Conservation (phyloP, 1,140 invertebrate species). For the Bombus balteatus region DNA sequence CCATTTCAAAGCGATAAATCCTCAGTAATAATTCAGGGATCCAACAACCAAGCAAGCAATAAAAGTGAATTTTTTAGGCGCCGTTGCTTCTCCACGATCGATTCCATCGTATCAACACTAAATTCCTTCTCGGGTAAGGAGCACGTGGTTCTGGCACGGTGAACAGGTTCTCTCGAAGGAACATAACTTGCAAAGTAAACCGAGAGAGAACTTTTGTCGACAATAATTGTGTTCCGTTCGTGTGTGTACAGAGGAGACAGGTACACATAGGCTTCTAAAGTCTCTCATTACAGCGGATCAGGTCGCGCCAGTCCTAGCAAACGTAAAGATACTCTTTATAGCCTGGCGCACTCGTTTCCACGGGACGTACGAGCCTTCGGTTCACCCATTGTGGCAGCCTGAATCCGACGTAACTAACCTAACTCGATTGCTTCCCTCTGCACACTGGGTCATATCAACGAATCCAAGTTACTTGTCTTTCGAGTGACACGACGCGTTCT, state of each 20-base stretch:
- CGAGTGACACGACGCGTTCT: slow-evolving; percentile 46
- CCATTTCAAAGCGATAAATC: not conserved
- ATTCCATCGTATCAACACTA: not conserved
- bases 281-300: slow-evolving; percentile 39
- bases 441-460: slow-evolving; percentile 74
- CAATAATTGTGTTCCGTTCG: slow-evolving; percentile 28
- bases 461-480: slow-evolving; percentile 76
- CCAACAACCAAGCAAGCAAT: not conserved
- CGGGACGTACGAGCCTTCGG: slow-evolving; percentile 32
- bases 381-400: slow-evolving; percentile 56
- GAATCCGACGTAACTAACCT: slow-evolving; percentile 76
- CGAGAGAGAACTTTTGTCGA: slow-evolving; percentile 13
- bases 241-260: not conserved
- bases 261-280: slow-evolving; percentile 1
- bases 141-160: not conserved
- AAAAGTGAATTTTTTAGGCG: not conserved
- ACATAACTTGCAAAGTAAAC: slow-evolving; percentile 20
- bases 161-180: not conserved
- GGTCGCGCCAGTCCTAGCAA: slow-evolving; percentile 2
- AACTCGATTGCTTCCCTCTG: slow-evolving; percentile 73
- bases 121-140: too few relatives aligned
- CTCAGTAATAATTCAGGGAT: not conserved
- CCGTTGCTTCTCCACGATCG: too few relatives aligned
- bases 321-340: slow-evolving; percentile 37
- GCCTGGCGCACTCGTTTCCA: not conserved